Base-by-base conservation (phyloP, 2,113 vertebrate species). In the Argyrosomus japonicus region DNA sequence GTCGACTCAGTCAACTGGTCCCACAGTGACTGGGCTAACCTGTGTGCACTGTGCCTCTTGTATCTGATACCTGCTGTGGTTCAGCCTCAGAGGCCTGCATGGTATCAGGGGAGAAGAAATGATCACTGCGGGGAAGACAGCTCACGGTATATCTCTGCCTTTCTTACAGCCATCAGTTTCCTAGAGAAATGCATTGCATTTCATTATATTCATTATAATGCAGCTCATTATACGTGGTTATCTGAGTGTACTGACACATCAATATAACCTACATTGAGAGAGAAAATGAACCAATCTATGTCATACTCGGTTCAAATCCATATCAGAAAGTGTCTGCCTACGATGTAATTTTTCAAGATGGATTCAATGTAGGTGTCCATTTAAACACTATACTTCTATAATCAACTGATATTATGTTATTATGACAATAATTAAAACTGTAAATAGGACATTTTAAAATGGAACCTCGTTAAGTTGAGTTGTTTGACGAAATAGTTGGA, bases 1-100 rank as follows among this genome's bases (percentile, higher is more conserved):
- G 88, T 89, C 87, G 75, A 89, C 83, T 90, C 87, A 87, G 92
- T 92, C 91, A 91, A 93, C 89, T 74, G 85, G 84, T 91, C 91
- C 91, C 91, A 89, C 61, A 56, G 87, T 68, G 90, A 88, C 88
- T 85, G 70, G 81, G 74, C 77, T 79, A 88, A 91, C 89, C 91
- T 86, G 71, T 86, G 71, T n/a, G 69, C 43, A 10, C 82, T 61
- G 63, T 0, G 69, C 58, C 71, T 87, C 88, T 83, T 91, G 67
- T 82, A 69, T 74, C 83, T 82, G 50, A 72, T 83, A 48, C 79
- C 53, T 71, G 50, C 79, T 45, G 57, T 60, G 75, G 65, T 78
- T 79, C 75, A 77, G 86, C 63, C 74, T 83, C 73, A n/a, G 36
- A 80, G 63, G 75, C 29, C 51, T n/a, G 48, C 32, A 3, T 48